Percentiles rank a stretch among this genome's conserved stretches.
phyloP scores from a whole-genome alignment of 2,113 vertebrate species.

The Caracal caracal region DNA sequence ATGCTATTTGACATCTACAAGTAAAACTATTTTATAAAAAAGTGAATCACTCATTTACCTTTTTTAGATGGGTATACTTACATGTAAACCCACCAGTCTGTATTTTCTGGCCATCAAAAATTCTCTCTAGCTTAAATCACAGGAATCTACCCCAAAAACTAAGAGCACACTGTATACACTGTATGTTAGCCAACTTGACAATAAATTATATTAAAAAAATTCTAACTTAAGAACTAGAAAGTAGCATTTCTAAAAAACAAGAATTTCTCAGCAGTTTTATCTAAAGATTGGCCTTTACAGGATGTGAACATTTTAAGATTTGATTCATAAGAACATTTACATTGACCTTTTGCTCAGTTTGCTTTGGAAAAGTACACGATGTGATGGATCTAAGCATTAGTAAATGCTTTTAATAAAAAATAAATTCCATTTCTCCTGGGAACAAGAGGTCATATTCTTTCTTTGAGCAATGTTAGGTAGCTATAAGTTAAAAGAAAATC shows the following conservation, averaged over 20 bases:
- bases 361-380: slow-evolving; percentile 63
- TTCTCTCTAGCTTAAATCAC: neutral
- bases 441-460: slow-evolving; percentile 18
- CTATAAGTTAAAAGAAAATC: slow-evolving; percentile 50
- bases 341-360: slow-evolving; percentile 69
- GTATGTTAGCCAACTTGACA: no score
- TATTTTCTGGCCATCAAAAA: neutral
- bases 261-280: slow-evolving; percentile 41
- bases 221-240: slow-evolving; percentile 33
- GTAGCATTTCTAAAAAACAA: slow-evolving; percentile 19
- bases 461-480: slow-evolving; percentile 47
- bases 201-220: no score
- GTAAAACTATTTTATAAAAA: slow-evolving; percentile 22
- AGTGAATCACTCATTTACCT: neutral
- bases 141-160: no score
- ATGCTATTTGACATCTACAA: neutral
- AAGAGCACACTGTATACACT: no score
- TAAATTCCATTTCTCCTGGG: slow-evolving; percentile 61
- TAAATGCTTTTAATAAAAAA: slow-evolving; percentile 68
- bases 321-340: slow-evolving; percentile 56
- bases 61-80: neutral
- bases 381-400: slow-evolving; percentile 54
- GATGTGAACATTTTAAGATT: slow-evolving; percentile 46
- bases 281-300: slow-evolving; percentile 33
- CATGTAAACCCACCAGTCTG: neutral